Conservation (phyloP, 2,888 invertebrate genomes). For the Orchestes rusci region DNA sequence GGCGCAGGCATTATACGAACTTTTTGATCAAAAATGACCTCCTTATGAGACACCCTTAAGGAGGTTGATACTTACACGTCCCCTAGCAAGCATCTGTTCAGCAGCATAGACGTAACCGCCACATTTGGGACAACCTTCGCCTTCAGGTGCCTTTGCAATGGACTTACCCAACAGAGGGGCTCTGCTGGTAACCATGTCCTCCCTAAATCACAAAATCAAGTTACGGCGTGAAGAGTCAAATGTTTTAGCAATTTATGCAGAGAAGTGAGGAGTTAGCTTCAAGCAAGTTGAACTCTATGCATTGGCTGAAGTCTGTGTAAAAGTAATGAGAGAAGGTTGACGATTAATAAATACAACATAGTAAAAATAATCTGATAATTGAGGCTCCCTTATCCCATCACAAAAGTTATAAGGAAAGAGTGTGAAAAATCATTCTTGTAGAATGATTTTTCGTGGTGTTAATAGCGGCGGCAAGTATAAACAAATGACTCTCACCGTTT, state of each 20-base stretch:
- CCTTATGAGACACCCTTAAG: too few relatives aligned
- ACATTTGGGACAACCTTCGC: constrained; percentile 82
- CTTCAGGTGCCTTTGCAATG: constrained; percentile 76
- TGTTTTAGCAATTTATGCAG: background rate
- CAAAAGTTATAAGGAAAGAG: constrained; percentile 33
- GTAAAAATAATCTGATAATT: constrained; percentile 30
- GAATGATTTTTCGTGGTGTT: background rate
- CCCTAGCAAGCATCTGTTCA: constrained; percentile 86
- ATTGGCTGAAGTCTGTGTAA: too few relatives aligned
- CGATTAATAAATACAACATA: constrained; percentile 15
- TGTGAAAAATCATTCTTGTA: background rate
- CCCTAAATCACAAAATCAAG: constrained; percentile 18
- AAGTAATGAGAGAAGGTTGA: constrained; percentile 45
- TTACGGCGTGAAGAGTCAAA: background rate
- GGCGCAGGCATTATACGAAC: too few relatives aligned
- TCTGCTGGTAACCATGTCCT: constrained; percentile 33
- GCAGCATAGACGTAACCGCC: constrained; percentile 86
- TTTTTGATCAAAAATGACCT: too few relatives aligned
- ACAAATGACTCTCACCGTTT: constrained; percentile 40
- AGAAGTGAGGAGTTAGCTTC: background rate
- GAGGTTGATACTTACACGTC: constrained; percentile 60
- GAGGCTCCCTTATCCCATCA: constrained; percentile 75
- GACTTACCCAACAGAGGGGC: constrained; percentile 48
- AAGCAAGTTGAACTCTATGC: too few relatives aligned
- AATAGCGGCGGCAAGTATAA: constrained; percentile 15